phyloP scores from a whole-genome alignment of 2,797 vertebrate species.

The Falco cherrug region DNA sequence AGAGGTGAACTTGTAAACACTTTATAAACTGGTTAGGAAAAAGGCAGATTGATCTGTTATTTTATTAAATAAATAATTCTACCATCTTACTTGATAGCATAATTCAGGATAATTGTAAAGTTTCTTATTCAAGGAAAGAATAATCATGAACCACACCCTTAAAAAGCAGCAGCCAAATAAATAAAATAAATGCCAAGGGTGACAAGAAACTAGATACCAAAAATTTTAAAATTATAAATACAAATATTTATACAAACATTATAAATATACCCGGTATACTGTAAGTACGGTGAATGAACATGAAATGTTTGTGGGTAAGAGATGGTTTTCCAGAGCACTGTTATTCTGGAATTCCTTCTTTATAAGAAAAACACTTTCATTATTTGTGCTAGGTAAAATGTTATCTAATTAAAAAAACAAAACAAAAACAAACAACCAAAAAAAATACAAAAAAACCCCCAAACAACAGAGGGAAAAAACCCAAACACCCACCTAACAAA shows the following conservation, averaged over 20 bases:
- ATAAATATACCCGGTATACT: background rate
- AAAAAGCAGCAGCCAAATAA: background rate
- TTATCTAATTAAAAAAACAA: background rate
- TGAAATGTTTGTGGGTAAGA: background rate
- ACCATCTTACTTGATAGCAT: background rate
- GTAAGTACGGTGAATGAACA: background rate
- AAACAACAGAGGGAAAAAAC: background rate
- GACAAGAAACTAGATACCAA: background rate
- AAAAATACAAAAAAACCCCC: too few species aligned
- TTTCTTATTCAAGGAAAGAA: background rate
- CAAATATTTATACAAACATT: background rate
- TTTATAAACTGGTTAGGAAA: background rate
- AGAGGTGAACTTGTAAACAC: background rate
- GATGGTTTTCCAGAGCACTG: background rate
- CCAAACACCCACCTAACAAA: background rate
- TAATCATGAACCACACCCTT: background rate
- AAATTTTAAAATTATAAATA: background rate
- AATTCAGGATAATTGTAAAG: background rate
- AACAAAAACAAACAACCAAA: background rate
- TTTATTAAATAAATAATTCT: background rate
- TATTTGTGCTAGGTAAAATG: background rate
- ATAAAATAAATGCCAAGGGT: background rate
- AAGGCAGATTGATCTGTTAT: background rate
- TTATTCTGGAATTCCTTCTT: background rate
- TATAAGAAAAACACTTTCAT: background rate